Percentiles rank a stretch among this genome's conserved stretches.
Evolutionary conservation across 2,113 vertebrate genomes (phyloP).

Genomic region (Oreocharis arfaki): DNA sequence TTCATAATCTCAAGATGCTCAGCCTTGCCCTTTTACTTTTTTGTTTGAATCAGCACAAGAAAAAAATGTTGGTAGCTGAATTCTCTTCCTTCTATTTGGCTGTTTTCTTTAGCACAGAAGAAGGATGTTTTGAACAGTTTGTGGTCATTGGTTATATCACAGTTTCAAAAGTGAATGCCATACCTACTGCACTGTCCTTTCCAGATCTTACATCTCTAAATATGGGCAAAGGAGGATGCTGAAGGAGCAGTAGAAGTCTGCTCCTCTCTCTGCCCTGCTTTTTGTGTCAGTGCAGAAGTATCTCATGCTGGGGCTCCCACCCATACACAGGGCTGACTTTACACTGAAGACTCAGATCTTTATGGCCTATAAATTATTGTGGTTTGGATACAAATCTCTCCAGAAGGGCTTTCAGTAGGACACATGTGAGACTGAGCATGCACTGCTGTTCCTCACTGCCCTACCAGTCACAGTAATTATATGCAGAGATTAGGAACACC

Average conservation of each 20-base stretch:
- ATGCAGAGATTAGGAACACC: background rate
- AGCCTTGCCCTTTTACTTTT: background rate
- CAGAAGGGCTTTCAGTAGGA: background rate
- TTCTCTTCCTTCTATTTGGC: background rate
- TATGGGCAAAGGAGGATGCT: background rate
- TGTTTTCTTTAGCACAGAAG: background rate
- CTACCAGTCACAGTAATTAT: background rate
- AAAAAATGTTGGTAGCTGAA: background rate
- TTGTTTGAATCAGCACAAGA: background rate
- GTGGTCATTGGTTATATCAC: background rate
- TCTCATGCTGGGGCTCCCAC: background rate
- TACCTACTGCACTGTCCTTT: background rate
- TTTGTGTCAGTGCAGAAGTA: background rate
- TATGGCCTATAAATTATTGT: background rate
- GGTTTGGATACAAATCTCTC: background rate
- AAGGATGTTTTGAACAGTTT: background rate
- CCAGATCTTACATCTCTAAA: background rate
- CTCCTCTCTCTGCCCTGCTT: background rate
- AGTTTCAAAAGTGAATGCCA: background rate
- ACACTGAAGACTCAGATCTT: background rate
- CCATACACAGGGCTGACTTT: background rate
- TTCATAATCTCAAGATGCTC: background rate
- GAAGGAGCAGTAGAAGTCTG: background rate
- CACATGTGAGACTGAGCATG: background rate
- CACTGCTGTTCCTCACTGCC: background rate